Base-by-base conservation (phyloP, 2,797 vertebrate species). In the Aphelocoma californica region DNA sequence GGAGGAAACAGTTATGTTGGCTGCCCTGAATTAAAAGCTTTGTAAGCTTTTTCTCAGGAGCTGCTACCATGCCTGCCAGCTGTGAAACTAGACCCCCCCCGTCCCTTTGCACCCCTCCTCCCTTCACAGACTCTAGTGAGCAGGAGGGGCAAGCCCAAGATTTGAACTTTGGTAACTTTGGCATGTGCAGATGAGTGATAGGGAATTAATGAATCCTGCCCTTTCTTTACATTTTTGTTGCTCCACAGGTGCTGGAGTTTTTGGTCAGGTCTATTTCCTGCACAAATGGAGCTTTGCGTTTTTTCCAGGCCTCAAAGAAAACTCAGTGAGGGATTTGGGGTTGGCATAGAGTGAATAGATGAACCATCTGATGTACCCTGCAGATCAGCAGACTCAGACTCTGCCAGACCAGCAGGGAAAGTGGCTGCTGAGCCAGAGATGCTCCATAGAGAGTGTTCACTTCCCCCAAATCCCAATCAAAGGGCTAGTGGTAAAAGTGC, bases 361-460 rank as follows among this genome's bases (percentile, higher is more conserved):
- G 91, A 91, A 40, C 86, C 91, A 96, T 94, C 91, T 95, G 94
- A 95, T 91, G 78, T 90, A 88, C 80, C 90, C 73, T 85, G 93
- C 70, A 81, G 92, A 95, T 92, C 91, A 94, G 62, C 89, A 91
- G 85, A 84, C 80, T 91, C 9, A 3, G 64, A 62, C 66, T 61
- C 65, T 95, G 92, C 92, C 89, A 96, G 92, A 93, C 62, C 87
- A 95, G 92, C 73, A 91, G 85, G 77, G 70, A 91, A 91, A 84
- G 86, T 0, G 10, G 61, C 74, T 77, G 36, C 83, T 80, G 74
- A 93, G 94, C 90, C 88, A 90, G 88, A 92, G 91, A 85, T 91
- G 71, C 64, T 85, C 34, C 77, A 18, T 11, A 42, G 58, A 84
- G 64, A 32, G 50, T 12, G 56, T 84, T 91, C 32, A 9, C 34